Evolutionary conservation across 2,888 invertebrate species (phyloP), one percentile per base, ranked within the genome.

Genomic region (Leucophenga montana): DNA sequence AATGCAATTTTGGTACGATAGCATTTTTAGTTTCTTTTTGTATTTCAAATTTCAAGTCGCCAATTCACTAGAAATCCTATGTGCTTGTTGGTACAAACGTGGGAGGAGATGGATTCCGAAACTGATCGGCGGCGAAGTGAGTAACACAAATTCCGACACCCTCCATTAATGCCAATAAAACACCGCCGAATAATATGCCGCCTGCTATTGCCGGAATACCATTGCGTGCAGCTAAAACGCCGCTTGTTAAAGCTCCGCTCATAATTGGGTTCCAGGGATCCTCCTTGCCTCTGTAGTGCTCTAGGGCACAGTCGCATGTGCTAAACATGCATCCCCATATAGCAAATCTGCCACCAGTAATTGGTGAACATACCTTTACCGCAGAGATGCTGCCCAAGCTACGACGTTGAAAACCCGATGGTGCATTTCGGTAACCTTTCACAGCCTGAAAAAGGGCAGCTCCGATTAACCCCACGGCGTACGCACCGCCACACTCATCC

Each of bases 381-480:
- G 97, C 94, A 0, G 74, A 56, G 11, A 75, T 1, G 5, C 74
- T 70, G 4, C 80, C 80, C 1, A 64, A 20, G 9, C 83, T 18
- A 0, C 80, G 81, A 3, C 86, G 94, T 1, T 57, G 46, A 13
- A 86, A 18, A 3, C 85, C 96, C 68, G 95, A 92, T 48, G 98
- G 98, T 20, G 98, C 97, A 92, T 99, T 98, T 85, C 98, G 93
- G 85, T 96, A 98, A 13, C 99, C 99, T 90, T 97, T 97, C 78
- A 98, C 95, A 72, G 95, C 94, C 90, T 99, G 98, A 89, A 99
- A 99, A 71, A 99, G 92, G 46, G 95, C 95, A 20, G 99, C 99
- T n/a, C 99, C 99, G 74, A 99, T 95, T 57, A 96, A 94, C 44
- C 99, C 99, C 98, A 99, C 98, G n/a, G 98, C 95, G 88, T 99